Conservation (phyloP, 2,888 invertebrate species). For the Liposcelis brunnea region DNA sequence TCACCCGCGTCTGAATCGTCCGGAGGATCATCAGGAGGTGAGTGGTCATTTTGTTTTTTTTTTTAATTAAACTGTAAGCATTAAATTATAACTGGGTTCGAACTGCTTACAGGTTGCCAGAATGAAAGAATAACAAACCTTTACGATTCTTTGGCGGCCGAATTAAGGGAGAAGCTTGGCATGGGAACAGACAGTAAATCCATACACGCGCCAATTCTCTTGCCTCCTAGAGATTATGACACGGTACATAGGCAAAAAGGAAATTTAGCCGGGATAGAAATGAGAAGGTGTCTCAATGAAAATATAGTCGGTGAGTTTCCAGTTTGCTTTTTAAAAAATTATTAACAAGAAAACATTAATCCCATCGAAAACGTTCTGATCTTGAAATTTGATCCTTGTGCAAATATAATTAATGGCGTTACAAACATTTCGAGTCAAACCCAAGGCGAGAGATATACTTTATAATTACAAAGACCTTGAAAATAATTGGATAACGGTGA, state of each 20-base stretch:
- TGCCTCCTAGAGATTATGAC: constrained; percentile 90
- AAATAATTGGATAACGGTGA: no score
- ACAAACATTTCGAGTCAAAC: no score
- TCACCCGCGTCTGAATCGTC: constrained; percentile 19
- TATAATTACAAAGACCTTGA: no score
- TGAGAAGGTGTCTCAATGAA: constrained; percentile 48
- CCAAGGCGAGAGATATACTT: no score
- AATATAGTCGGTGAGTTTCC: constrained; percentile 38
- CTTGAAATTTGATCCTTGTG: no score
- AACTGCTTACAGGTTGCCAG: constrained; percentile 8
- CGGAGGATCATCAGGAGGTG: constrained; percentile 18
- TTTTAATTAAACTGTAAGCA: no score
- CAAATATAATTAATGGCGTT: no score
- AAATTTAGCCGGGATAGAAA: constrained; percentile 54
- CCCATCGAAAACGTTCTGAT: no score
- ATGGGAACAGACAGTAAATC: constrained; percentile 20
- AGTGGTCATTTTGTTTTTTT: no score
- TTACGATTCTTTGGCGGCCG: constrained; percentile 83
- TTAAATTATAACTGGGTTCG: constrained; percentile 14
- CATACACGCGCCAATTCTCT: constrained; percentile 34
- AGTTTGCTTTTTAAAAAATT: background rate
- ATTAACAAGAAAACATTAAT: no score
- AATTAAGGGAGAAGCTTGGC: constrained; percentile 59
- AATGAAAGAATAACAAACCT: constrained; percentile 43
- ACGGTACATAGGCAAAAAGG: constrained; percentile 69